A percentile compares a stretch with the other conserved stretches of the same genome.
phyloP scores from a whole-genome alignment of 1,140 invertebrate species.

The Pseudobourletiella spinata region DNA sequence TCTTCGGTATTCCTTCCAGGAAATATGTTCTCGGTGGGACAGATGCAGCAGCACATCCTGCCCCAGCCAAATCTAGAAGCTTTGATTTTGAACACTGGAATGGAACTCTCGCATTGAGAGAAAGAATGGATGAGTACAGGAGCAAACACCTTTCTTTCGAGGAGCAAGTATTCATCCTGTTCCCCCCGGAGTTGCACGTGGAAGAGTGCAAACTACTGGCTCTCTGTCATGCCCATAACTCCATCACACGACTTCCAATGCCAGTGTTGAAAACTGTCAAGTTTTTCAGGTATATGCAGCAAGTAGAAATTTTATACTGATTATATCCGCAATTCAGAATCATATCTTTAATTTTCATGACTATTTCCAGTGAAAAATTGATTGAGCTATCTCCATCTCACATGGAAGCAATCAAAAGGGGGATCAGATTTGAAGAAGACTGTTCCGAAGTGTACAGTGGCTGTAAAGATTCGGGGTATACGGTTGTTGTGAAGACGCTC shows the following conservation, averaged over 20 bases:
- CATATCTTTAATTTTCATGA: too few species aligned
- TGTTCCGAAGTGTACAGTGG: background rate
- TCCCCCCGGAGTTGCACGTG: background rate
- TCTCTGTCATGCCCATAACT: background rate
- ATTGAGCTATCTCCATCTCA: background rate
- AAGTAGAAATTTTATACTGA: too few species aligned
- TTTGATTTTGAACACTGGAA: background rate
- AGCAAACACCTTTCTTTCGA: too few species aligned
- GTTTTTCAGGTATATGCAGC: too few species aligned
- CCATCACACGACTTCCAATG: background rate
- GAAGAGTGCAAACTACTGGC: background rate
- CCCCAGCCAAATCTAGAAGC: background rate
- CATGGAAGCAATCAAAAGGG: background rate
- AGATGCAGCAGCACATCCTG: background rate
- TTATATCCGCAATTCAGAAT: too few species aligned
- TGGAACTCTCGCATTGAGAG: too few species aligned
- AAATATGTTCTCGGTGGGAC: constrained; percentile 30
- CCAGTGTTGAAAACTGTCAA: background rate
- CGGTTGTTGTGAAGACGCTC: background rate
- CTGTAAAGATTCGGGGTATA: constrained; percentile 1
- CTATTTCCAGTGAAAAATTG: background rate
- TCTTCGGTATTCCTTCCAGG: constrained; percentile 32
- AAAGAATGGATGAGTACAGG: too few species aligned
- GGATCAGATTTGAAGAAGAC: background rate
- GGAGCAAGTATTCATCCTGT: background rate